Evolutionary conservation across 64 coral and sea anemone genomes (phyloP), one percentile per base, ranked within the genome.

Genomic region (Pocillopora damicornis): DNA sequence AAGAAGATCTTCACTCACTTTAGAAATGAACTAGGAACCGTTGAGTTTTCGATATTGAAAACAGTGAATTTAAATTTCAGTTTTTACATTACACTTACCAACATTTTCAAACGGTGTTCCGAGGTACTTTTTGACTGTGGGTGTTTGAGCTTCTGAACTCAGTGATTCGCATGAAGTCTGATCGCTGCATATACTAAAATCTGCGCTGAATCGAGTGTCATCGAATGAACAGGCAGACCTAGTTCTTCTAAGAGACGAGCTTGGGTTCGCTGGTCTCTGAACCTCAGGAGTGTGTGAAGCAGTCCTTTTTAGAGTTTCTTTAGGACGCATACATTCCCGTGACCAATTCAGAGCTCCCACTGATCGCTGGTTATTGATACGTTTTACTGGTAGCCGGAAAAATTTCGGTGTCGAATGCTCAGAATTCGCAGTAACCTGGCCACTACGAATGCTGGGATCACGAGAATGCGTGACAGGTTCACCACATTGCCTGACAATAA

Each of bases 201-300:
- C 91, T 64, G 76, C 88, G 69, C 94, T 96, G 61, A 96, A 90
- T 59, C 94, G 89, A 30, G 81, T 82, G 42, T 96, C 94, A 64
- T 96, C 84, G 14, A 93, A 88, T 63, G 94, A 96, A 57, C 87
- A 87, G 0, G 91, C 90, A 23, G 94, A 96, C 23, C 93, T 92
- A 1, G 94, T 93, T 57, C 91, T 92, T 74, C 88, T 89, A 6
- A 93, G 88, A 45, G 42, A 87, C 16, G 66, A 60, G 13, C 37
- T 37, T 1, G 63, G 60, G 22, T 79, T 60, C 18, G 80, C 23
- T 18, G 81, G 91, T n/a, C 87, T 93, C 8, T 87, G 81, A 22
- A 80, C 86, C 45, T 87, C 86, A 11, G 94, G 94, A 69, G 88
- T 89, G 42, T 97, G 91, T 25, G 94, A 97, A 20, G 85, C 91